Conservation (phyloP, 2,888 invertebrate genomes). For the Agrochola lychnidis region DNA sequence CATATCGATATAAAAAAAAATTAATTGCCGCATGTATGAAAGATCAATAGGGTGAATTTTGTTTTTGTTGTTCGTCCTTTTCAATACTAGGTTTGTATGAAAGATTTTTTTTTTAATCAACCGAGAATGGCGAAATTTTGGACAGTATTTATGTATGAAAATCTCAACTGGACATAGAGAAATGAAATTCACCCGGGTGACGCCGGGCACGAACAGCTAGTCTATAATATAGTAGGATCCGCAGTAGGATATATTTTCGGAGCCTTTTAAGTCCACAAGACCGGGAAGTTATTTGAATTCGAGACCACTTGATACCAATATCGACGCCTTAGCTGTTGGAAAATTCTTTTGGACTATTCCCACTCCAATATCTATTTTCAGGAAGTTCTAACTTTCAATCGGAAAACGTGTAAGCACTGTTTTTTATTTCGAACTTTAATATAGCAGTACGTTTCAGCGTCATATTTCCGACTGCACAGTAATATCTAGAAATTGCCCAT, state of each 20-base stretch:
- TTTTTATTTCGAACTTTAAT: not conserved
- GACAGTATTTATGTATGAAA: not conserved
- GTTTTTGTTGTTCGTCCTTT: too few relatives aligned
- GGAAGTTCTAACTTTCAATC: not conserved
- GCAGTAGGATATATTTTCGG: not conserved
- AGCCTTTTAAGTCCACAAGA: not conserved
- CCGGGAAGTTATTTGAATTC: not conserved
- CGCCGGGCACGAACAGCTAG: too few relatives aligned
- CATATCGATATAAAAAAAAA: not conserved
- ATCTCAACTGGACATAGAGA: not conserved
- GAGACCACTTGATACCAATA: not conserved
- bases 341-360: not conserved
- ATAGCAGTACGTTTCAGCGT: too few relatives aligned
- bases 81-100: too few relatives aligned
- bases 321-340: not conserved
- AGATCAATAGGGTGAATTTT: too few relatives aligned
- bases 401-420: not conserved
- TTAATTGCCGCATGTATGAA: not conserved
- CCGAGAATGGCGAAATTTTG: too few relatives aligned
- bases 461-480: not conserved
- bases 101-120: too few relatives aligned
- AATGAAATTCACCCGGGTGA: too few relatives aligned
- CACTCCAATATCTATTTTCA: not conserved
- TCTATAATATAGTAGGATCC: not conserved
- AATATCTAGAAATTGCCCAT: not conserved